phyloP scores from a whole-genome alignment of 2,888 invertebrate genomes.

The Papilio elwesi region DNA sequence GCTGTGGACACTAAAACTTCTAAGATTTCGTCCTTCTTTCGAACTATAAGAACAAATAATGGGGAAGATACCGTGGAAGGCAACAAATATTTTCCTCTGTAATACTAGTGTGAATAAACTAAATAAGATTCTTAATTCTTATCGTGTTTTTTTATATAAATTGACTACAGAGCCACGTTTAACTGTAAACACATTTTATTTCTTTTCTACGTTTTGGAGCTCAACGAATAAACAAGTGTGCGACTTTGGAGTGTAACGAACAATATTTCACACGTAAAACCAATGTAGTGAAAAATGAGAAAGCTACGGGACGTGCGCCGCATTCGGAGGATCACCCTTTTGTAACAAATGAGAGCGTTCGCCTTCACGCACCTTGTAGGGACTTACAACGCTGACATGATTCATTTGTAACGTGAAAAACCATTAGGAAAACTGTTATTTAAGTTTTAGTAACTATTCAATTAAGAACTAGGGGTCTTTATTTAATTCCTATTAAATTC shows the following conservation, averaged over 20 bases:
- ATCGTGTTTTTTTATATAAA: not conserved
- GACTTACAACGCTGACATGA: constrained; percentile 19
- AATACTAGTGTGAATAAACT: too few relatives aligned
- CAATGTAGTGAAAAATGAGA: constrained; percentile 84
- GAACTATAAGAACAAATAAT: too few relatives aligned
- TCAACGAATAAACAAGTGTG: constrained; percentile 47
- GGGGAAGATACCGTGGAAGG: too few relatives aligned
- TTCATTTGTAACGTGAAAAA: constrained; percentile 31
- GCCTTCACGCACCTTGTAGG: constrained; percentile 57
- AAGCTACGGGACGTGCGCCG: constrained; percentile 75
- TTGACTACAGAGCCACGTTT: not conserved
- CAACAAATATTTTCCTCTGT: too few relatives aligned
- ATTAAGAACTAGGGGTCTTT: not conserved
- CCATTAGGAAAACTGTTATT: constrained; percentile 36
- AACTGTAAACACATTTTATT: constrained; percentile 10
- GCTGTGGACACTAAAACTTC: too few relatives aligned
- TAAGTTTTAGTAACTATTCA: not conserved
- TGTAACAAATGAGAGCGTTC: constrained; percentile 77
- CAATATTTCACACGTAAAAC: constrained; percentile 83
- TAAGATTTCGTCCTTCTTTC: too few relatives aligned
- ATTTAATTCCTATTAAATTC: too few relatives aligned
- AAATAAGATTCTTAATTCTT: too few relatives aligned
- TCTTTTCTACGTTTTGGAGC: constrained; percentile 36
- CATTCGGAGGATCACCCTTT: constrained; percentile 60
- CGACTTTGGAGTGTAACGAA: constrained; percentile 65